Conservation (phyloP, 2,113 vertebrate genomes). For the Anseranas semipalmata region DNA sequence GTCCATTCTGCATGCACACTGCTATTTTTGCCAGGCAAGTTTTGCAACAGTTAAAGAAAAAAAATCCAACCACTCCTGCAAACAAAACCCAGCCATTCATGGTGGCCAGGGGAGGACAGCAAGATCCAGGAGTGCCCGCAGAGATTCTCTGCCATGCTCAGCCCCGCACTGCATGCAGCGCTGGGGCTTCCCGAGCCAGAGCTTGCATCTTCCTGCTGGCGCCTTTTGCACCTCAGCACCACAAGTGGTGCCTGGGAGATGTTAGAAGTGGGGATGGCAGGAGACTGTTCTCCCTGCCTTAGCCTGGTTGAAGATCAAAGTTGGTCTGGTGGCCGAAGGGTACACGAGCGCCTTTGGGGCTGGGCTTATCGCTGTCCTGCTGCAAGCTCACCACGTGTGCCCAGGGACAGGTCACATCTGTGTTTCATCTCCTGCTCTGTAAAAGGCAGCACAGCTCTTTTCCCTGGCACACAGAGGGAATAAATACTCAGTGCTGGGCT, state of each 20-base stretch:
- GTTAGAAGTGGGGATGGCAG: not conserved
- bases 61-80: not conserved
- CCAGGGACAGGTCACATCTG: not conserved
- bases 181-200: not conserved
- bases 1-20: not conserved
- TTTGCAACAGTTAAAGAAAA: not conserved
- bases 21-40: not conserved
- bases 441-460: not conserved
- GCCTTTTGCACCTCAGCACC: not conserved
- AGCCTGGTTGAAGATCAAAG: not conserved
- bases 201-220: not conserved
- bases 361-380: not conserved
- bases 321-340: not conserved
- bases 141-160: fast-evolving
- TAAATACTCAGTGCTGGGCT: not conserved
- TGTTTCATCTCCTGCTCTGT: not conserved
- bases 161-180: fast-evolving
- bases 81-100: not conserved
- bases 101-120: not conserved
- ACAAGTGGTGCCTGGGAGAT: not conserved
- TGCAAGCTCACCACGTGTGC: fast-evolving
- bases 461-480: not conserved
- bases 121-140: fast-evolving
- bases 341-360: not conserved
- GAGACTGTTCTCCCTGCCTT: not conserved